A percentile compares a stretch with the other conserved stretches of the same genome.
Conservation (phyloP, 2,888 invertebrate species). For the Tortrix viridana region DNA sequence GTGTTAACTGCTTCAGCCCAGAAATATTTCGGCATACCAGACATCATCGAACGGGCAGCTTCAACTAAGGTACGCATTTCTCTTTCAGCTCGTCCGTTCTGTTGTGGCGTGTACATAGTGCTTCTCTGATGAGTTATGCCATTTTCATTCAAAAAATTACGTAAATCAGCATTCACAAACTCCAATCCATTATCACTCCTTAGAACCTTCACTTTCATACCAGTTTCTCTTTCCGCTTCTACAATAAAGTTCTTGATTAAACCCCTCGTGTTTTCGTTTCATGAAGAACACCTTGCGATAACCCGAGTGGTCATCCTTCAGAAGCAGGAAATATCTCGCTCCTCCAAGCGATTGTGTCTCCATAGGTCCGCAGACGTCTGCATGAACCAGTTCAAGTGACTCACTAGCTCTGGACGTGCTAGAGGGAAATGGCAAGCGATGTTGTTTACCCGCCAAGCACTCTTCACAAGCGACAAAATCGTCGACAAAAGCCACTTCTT, state of each 20-base stretch:
- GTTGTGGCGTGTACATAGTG: slow-evolving; percentile 38
- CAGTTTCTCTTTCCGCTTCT: too few species aligned
- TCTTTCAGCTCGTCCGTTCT: slow-evolving; percentile 47
- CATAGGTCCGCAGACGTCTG: not conserved
- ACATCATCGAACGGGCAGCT: slow-evolving; percentile 37
- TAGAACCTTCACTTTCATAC: too few species aligned
- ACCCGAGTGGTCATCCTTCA: not conserved
- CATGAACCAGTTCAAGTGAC: not conserved
- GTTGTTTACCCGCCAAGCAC: slow-evolving; percentile 5
- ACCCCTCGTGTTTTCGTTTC: not conserved
- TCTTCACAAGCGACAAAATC: slow-evolving; percentile 10
- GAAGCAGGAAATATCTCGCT: not conserved
- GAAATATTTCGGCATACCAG: slow-evolving; percentile 37
- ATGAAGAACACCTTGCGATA: not conserved
- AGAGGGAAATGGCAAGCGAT: not conserved
- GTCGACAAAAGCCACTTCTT: slow-evolving; percentile 1
- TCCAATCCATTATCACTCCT: too few species aligned
- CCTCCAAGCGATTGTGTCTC: not conserved
- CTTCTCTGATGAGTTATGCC: too few species aligned
- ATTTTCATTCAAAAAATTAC: too few species aligned
- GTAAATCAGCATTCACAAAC: too few species aligned
- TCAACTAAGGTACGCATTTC: slow-evolving; percentile 41
- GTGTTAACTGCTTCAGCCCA: slow-evolving; percentile 44
- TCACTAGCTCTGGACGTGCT: not conserved
- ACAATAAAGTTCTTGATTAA: not conserved